Conservation (phyloP, 2,113 vertebrate species). For the Nannobrachium achirus region DNA sequence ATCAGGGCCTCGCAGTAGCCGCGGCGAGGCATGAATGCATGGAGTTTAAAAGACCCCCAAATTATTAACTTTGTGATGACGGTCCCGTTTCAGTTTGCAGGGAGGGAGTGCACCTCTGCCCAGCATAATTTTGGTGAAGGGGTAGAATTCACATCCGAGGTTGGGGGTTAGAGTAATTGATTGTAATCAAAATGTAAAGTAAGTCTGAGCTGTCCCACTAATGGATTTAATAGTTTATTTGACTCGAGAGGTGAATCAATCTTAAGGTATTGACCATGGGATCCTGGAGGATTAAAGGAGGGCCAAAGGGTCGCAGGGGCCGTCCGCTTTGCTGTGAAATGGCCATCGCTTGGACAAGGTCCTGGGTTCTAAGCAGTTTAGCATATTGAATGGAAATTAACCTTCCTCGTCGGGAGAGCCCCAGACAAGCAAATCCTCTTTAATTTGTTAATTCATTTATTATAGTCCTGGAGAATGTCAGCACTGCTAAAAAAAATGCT, state of each 20-base stretch:
- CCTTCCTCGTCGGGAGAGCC: conserved; percentile 53
- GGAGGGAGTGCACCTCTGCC: background rate
- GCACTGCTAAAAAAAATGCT: conserved; percentile 42
- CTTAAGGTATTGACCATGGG: conserved; percentile 70
- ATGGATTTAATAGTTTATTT: conserved; percentile 81
- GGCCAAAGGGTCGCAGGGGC: conserved; percentile 55
- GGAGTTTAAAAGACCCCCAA: conserved; percentile 15
- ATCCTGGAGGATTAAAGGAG: conserved; percentile 70
- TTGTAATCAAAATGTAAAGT: conserved; percentile 78
- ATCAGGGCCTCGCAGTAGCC: conserved; percentile 29
- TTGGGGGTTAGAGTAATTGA: conserved; percentile 61
- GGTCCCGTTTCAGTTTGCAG: conserved; percentile 26
- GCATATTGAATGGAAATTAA: conserved; percentile 75
- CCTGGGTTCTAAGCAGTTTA: conserved; percentile 61
- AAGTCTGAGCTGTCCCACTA: conserved; percentile 63
- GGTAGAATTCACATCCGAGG: conserved; percentile 30
- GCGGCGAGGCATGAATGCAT: conserved; percentile 26
- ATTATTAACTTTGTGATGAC: conserved; percentile 18
- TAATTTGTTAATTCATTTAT: conserved; percentile 68
- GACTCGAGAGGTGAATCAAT: conserved; percentile 78
- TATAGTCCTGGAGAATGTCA: conserved; percentile 36
- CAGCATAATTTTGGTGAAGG: conserved; percentile 42
- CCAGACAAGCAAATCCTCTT: conserved; percentile 66
- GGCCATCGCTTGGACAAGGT: conserved; percentile 51
- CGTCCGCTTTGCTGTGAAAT: conserved; percentile 39